phyloP scores from a whole-genome alignment of 2,888 invertebrate genomes.

The Apeira syringaria region DNA sequence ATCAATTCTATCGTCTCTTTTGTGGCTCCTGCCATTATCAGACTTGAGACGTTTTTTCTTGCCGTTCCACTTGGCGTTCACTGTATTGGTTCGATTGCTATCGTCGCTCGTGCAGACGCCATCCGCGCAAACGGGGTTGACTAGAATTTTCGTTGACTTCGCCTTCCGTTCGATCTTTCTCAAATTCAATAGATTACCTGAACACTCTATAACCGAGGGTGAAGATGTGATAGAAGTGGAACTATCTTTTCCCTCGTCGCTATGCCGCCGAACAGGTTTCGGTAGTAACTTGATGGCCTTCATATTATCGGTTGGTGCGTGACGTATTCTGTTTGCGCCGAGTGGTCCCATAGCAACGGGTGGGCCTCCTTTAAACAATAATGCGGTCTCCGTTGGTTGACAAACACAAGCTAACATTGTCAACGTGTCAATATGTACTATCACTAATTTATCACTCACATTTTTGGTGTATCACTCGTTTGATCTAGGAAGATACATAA shows the following conservation, averaged over 20 bases:
- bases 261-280: constrained; percentile 52
- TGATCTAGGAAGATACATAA: constrained; percentile 13
- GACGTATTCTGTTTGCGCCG: constrained; percentile 70
- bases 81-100: constrained; percentile 64
- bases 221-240: constrained; percentile 60
- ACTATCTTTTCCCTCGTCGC: constrained; percentile 59
- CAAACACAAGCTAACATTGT: constrained; percentile 88
- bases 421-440: constrained; percentile 48
- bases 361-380: constrained; percentile 79
- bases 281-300: constrained; percentile 63
- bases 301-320: constrained; percentile 56
- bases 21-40: constrained; percentile 48
- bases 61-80: constrained; percentile 68
- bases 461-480: constrained; percentile 46
- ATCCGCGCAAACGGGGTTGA: constrained; percentile 76
- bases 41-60: constrained; percentile 75
- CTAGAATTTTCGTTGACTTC: constrained; percentile 77
- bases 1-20: constrained; percentile 52
- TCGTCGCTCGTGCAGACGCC: constrained; percentile 69
- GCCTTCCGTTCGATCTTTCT: constrained; percentile 74
- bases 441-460: constrained; percentile 61
- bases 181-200: constrained; percentile 67
- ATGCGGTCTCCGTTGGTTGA: constrained; percentile 84
- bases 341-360: constrained; percentile 82
- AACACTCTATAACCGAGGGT: constrained; percentile 57